Percentiles rank a stretch among this genome's conserved stretches.
Conservation (phyloP, 2,888 invertebrate species). For the Imbricaverruca yamaguchii region DNA sequence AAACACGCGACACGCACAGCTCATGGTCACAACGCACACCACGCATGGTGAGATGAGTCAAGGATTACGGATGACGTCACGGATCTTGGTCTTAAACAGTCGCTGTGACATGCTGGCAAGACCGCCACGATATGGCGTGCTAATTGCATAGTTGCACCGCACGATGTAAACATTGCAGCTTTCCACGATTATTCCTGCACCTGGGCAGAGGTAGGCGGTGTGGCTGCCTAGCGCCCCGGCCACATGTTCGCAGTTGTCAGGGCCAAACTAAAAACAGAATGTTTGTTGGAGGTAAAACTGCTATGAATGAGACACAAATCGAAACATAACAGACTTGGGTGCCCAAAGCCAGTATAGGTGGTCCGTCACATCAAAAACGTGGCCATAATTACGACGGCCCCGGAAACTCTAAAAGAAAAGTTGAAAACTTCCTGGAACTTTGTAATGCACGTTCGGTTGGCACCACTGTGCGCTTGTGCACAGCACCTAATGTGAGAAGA, state of each 20-base stretch:
- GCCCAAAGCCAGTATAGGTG: not conserved
- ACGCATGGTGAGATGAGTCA: not conserved
- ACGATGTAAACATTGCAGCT: not conserved
- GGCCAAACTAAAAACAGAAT: not conserved
- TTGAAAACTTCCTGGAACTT: not conserved
- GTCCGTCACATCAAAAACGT: not conserved
- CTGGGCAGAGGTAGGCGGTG: not conserved
- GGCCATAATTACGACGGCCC: not conserved
- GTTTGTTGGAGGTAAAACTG: not conserved
- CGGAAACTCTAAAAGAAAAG: not conserved
- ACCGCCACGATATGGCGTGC: not conserved
- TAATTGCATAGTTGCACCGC: not conserved
- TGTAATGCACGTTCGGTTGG: not conserved
- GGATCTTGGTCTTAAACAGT: not conserved
- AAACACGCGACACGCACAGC: too few relatives aligned
- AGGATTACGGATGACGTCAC: not conserved
- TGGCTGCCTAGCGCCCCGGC: not conserved
- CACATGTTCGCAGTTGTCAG: not conserved
- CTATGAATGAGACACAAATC: not conserved
- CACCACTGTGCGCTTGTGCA: not conserved
- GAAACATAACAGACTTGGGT: not conserved
- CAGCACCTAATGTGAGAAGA: not conserved
- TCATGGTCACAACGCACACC: not conserved
- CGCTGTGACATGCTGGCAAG: not conserved
- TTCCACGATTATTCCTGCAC: not conserved